Base-by-base conservation (phyloP, 2,113 vertebrate genomes). In the Thunnus thynnus region DNA sequence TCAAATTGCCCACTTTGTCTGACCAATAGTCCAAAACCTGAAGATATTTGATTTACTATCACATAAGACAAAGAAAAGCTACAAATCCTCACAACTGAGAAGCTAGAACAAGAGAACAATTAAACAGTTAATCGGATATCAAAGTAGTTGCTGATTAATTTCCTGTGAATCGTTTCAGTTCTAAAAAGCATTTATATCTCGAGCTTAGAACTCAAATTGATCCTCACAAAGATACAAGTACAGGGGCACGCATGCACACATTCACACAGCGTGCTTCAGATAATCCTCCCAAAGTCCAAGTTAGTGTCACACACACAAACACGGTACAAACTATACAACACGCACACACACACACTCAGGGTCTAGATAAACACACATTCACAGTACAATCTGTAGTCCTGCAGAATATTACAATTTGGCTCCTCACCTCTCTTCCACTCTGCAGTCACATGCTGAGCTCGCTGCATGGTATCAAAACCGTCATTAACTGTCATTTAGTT, bases 401-500 rank as follows among this genome's bases (percentile, higher is more conserved):
- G 68, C 14, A 54, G 47, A 63, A 44, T 52, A 55, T 73, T n/a
- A 52, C 44, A 51, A 81, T 72, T 76, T 80, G 66, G 14, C 79
- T 83, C 69, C 4, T 72, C 52, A 64, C 72, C 54, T 76, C 44
- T 8, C 50, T 61, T 78, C 68, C 50, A 63, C 80, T 71, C 61
- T 83, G 52, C 67, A 48, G 81, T 27, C 60, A 48, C 74, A 84
- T 12, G 36, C 25, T 74, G 63, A 72, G 74, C 7, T 48, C 9
- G 13, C 32, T 61, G 64, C 69, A 46, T 72, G 47, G 51, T 76
- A 56, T 80, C 54, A 68, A 75, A 88, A 79, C 10, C 44, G 46
- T 72, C 68, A 78, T 89, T 41, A 75, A 55, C 78, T 27, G 57
- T 78, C 64, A 71, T 79, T 83, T 71, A 54, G 30, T 76, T 69